These are phyloP conservation scores for Odontamblyopus lacepedii DNA, from an alignment of 2,797 vertebrate species.

Conservation along the genomic window DNA sequence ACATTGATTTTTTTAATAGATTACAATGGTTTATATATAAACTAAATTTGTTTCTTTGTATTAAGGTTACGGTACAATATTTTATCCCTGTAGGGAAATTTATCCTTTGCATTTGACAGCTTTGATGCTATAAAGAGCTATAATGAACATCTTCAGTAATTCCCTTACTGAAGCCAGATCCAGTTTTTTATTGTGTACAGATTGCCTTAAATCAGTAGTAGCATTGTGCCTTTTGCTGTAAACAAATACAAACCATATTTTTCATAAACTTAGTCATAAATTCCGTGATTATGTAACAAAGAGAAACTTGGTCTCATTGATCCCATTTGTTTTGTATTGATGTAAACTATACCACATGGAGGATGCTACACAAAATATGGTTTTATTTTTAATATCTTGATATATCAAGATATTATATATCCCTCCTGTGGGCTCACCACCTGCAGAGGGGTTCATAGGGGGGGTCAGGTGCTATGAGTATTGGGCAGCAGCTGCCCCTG, in stretches of 20 bases:
- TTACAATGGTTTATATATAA: too few species aligned
- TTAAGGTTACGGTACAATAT: too few species aligned
- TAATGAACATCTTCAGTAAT: neutral
- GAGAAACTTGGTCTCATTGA: neutral
- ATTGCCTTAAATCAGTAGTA: slow-evolving; percentile 1
- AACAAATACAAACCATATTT: slow-evolving; percentile 3
- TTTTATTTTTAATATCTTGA: neutral
- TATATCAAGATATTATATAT: neutral
- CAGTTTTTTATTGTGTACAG: neutral
- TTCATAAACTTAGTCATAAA: neutral
- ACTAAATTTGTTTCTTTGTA: too few species aligned
- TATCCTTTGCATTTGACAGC: neutral
- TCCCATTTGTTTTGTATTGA: slow-evolving; percentile 7
- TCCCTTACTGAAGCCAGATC: neutral
- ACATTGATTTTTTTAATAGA: too few species aligned
- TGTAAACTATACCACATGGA: slow-evolving; percentile 4
- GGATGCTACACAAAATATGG: neutral
- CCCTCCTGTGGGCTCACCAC: too few species aligned
- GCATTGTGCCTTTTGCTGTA: neutral
- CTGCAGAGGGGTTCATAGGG: too few species aligned
- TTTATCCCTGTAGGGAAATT: too few species aligned
- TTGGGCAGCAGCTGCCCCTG: too few species aligned
- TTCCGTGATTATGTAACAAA: neutral
- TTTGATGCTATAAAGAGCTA: neutral
- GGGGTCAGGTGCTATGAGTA: too few species aligned